Base-by-base conservation (phyloP, 2,888 invertebrate genomes). In the Apodemia mormo region DNA sequence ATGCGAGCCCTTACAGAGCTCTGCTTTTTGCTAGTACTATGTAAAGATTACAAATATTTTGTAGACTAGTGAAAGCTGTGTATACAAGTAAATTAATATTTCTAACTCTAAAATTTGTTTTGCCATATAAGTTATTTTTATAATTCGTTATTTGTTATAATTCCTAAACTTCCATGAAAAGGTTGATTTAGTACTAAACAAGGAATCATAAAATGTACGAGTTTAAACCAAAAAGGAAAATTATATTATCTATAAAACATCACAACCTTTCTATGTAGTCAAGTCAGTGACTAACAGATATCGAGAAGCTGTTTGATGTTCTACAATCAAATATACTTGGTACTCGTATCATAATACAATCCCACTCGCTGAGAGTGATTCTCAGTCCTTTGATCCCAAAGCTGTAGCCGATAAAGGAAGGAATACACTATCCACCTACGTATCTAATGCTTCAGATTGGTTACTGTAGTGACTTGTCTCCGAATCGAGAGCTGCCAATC, bases 311-410 rank as follows among this genome's bases (percentile, higher is more conserved):
- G 37, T n/a, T 30, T 45, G 40, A n/a, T 52, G 49, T 61, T 64
- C 33, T 33, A 49, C 68, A 66, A 66, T 66, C 43, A 22, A 49
- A 45, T 65, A 49, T 45, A 61, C 68, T 68, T 68, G 43, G 40
- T 68, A 45, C 49, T 68, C 49, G 30, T 30, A 61, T 49, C 45
- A 64, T 64, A 64, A 64, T 68, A 64, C 64, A 45, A 68, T 68
- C 68, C 52, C 68, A 33, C 45, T 61, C 65, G 49, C 49, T 49
- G 49, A 49, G 49, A 49, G 49, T 49, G 49, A 68, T 49, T n/a
- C 64, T 43, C 61, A 49, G 68, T 33, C 49, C 66, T 68, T 52
- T 68, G 68, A 68, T 49, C 68, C 64, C 37, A 33, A 14, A 68
- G 61, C 33, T 33, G n/a, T 45, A 14, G 14, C 37, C 37, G n/a